Conservation (phyloP, 2,797 vertebrate species). For the Aythya fuligula region DNA sequence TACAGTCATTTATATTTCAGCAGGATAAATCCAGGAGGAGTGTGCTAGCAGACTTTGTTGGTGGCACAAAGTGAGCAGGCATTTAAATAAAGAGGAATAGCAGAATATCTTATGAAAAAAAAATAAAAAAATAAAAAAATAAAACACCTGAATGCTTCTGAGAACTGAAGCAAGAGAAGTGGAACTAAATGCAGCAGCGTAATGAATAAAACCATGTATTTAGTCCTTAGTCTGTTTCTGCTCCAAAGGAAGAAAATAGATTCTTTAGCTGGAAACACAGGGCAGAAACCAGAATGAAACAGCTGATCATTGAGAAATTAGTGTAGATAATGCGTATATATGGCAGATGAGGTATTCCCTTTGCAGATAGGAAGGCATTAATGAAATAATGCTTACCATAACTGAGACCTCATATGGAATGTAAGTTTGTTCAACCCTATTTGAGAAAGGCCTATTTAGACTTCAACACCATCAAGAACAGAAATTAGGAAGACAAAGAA, state of each 20-base stretch:
- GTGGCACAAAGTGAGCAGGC: not conserved
- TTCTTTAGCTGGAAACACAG: not conserved
- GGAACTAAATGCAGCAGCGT: not conserved
- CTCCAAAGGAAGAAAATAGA: not conserved
- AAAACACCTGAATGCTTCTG: not conserved
- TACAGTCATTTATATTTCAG: conserved; percentile 14
- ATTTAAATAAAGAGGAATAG: not conserved
- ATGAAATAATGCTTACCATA: not conserved
- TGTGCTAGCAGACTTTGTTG: not conserved
- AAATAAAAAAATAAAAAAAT: not conserved
- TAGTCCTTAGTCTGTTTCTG: not conserved
- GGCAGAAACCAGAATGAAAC: not conserved
- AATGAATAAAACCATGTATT: not conserved
- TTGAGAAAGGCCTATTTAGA: not conserved
- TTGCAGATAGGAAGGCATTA: not conserved
- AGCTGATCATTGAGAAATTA: not conserved
- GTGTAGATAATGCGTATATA: not conserved
- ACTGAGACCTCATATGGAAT: not conserved
- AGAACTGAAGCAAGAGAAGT: not conserved
- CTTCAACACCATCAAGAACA: not conserved
- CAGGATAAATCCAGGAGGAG: not conserved
- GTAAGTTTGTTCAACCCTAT: not conserved
- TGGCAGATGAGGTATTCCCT: not conserved
- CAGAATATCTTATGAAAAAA: not conserved
- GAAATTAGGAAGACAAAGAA: not conserved